Conservation (phyloP, 2,888 invertebrate species). For the Rhaphigaster nebulosa region DNA sequence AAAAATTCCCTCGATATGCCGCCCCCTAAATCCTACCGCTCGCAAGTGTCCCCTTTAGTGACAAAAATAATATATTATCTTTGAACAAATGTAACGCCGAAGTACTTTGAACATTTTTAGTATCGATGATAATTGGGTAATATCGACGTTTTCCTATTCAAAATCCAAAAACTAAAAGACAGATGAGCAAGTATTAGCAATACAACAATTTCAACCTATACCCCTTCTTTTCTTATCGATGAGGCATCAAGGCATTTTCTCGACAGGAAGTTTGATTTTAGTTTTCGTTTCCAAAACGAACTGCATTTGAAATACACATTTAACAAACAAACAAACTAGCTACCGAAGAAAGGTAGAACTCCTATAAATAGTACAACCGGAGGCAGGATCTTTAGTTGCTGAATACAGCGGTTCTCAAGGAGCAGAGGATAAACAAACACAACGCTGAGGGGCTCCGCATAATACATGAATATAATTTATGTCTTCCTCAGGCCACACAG, state of each 20-base stretch:
- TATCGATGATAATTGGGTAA: too few relatives aligned
- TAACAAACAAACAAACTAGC: neutral
- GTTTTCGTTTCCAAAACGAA: neutral
- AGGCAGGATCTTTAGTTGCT: neutral
- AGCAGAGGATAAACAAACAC: neutral
- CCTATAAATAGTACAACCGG: neutral
- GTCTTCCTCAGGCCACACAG: neutral
- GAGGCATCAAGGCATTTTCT: neutral
- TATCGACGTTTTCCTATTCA: too few relatives aligned
- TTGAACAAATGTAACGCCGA: too few relatives aligned
- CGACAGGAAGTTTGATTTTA: neutral
- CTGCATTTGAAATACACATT: neutral
- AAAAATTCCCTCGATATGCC: too few relatives aligned
- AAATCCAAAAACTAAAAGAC: too few relatives aligned
- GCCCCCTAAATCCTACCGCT: too few relatives aligned
- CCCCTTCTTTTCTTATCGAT: neutral
- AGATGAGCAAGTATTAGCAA: too few relatives aligned
- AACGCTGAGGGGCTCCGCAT: neutral
- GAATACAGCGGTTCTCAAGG: neutral
- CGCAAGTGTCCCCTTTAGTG: too few relatives aligned
- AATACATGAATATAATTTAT: conserved; percentile 6
- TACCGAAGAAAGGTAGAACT: neutral
- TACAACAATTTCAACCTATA: too few relatives aligned
- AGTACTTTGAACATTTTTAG: too few relatives aligned
- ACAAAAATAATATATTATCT: too few relatives aligned